Base-by-base conservation (phyloP, 2,888 invertebrate genomes). In the Ametastegia equiseti region DNA sequence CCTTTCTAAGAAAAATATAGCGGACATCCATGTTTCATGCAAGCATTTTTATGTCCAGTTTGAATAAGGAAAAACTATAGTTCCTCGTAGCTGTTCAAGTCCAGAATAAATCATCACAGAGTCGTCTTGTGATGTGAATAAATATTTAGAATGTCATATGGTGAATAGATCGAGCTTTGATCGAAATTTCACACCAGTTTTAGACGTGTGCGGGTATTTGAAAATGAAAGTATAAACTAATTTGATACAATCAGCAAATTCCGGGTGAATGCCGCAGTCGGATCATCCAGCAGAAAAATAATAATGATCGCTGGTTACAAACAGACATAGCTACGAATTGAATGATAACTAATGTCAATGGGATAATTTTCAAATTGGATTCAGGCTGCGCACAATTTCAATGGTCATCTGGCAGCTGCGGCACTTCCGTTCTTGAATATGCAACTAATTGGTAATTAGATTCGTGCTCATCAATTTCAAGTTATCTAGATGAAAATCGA, bases 341-440 rank as follows among this genome's bases (percentile, higher is more conserved):
- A 73, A 73, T 73, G 50, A 50, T 42, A 73, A 73, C 50, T 33
- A 73, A 73, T 73, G 47, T 30, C n/a, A 73, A 47, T 73, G 50
- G 47, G 47, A 15, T 47, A 2, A 47, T 73, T 47, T 30, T 11
- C 30, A 47, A 13, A 30, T 30, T 50, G 47, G 47, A 27, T 50
- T 69, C 27, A 23, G 69, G 42, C 27, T n/a, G 69, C 23, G 69
- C 7, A n/a, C n/a, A 42, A 69, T 69, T 69, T 69, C 69, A 69
- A 69, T 36, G 42, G 42, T 69, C 42, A 42, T 42, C 69, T 42
- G 69, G 19, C 42, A n/a, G n/a, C n/a, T 9, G 23, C 69, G 69
- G 3, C 33, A 54, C 33, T 63, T 63, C 63, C 63, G 33, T n/a
- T 63, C n/a, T 23, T 63, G 63, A 30, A 63, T 63, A 33, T 30